A percentile compares a stretch with the other conserved stretches of the same genome.
phyloP scores from a whole-genome alignment of 2,797 vertebrate species.

The Clarias fuscus region DNA sequence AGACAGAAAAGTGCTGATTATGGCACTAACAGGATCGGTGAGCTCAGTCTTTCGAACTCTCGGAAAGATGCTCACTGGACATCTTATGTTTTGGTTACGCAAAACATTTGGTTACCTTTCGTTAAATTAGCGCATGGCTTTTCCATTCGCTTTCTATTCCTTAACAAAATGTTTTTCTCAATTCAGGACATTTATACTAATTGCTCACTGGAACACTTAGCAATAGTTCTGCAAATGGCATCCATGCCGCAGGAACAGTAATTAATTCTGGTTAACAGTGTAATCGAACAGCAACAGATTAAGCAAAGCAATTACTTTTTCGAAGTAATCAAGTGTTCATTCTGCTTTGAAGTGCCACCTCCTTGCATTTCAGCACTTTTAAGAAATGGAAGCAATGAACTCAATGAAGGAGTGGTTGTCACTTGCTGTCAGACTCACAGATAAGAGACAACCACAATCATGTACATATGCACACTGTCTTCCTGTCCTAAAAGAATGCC shows the following conservation, averaged over 20 bases:
- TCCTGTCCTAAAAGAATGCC: slow-evolving; percentile 20
- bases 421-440: slow-evolving; percentile 59
- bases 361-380: slow-evolving; percentile 64
- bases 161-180: slow-evolving; percentile 21
- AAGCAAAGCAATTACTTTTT: slow-evolving; percentile 67
- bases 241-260: slow-evolving; percentile 19
- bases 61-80: neutral
- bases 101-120: neutral
- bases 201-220: slow-evolving; percentile 23
- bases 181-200: slow-evolving; percentile 18
- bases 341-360: slow-evolving; percentile 67
- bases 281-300: slow-evolving; percentile 62
- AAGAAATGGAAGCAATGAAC: slow-evolving; percentile 63
- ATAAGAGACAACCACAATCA: slow-evolving; percentile 64
- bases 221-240: slow-evolving; percentile 4
- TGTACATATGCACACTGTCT: slow-evolving; percentile 41
- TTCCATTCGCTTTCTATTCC: neutral
- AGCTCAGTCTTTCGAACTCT: neutral
- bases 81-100: slow-evolving; percentile 34
- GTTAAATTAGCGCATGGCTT: neutral
- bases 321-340: slow-evolving; percentile 65
- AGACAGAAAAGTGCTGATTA: slow-evolving; percentile 56
- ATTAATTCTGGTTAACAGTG: slow-evolving; percentile 43
- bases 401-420: slow-evolving; percentile 50
- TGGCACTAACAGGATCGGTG: slow-evolving; percentile 6